phyloP scores from a whole-genome alignment of 2,888 invertebrate genomes.

The Drosophila koepferae region DNA sequence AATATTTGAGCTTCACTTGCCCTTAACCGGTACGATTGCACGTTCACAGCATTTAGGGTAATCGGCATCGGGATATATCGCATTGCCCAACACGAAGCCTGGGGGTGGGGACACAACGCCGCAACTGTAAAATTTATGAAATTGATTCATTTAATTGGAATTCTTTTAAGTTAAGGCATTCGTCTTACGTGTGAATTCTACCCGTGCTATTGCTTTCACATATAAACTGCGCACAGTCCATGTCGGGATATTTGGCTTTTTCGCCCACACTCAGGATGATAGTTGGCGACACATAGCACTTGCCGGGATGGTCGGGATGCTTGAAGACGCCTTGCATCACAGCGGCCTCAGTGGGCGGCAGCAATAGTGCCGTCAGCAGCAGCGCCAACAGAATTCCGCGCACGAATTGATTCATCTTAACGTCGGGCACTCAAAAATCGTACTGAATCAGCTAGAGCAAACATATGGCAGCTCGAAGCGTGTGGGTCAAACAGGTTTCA shows the following conservation, averaged over 20 bases:
- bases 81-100: conserved; percentile 46
- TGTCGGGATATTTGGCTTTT: conserved; percentile 25
- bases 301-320: conserved; percentile 63
- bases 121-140: conserved; percentile 47
- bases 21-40: conserved; percentile 7
- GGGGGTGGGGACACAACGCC: conserved; percentile 14
- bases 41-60: conserved; percentile 61
- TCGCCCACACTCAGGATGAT: conserved; percentile 48
- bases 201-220: conserved; percentile 46
- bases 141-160: background rate
- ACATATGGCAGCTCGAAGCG: background rate
- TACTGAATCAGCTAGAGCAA: conserved; percentile 27
- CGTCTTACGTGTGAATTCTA: conserved; percentile 52
- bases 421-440: conserved; percentile 8
- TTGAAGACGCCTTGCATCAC: conserved; percentile 38
- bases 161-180: background rate
- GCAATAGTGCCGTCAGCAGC: conserved; percentile 19
- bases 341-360: conserved; percentile 40
- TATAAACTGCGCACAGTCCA: conserved; percentile 49
- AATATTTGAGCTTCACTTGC: conserved; percentile 4
- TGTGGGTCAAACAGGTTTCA: conserved; percentile 7
- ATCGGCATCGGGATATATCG: conserved; percentile 41
- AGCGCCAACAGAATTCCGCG: conserved; percentile 26
- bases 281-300: conserved; percentile 53
- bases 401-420: conserved; percentile 47